Evolutionary conservation across 2,888 invertebrate genomes (phyloP).

Genomic region (Ophion costatus): DNA sequence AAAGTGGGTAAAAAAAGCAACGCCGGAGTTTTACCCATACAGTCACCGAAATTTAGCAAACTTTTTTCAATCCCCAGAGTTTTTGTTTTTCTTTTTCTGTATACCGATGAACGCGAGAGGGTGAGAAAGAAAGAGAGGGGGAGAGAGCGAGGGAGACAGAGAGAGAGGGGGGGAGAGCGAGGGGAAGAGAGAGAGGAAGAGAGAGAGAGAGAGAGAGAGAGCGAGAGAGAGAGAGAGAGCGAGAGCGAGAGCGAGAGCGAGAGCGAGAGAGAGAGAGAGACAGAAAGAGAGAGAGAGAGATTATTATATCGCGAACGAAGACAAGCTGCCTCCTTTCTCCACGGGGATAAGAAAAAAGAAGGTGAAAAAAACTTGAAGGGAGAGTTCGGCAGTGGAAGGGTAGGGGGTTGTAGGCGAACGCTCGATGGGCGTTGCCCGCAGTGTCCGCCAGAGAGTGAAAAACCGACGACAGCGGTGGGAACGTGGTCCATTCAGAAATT

Average conservation of each 20-base stretch:
- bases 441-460: constrained; percentile 64
- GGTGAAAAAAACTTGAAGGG: background rate
- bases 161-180: constrained; percentile 22
- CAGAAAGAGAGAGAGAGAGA: constrained; percentile 21
- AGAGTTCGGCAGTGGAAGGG: constrained; percentile 4
- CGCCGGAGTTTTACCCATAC: constrained; percentile 9
- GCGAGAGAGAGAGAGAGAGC: constrained; percentile 19
- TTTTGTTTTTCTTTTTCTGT: constrained; percentile 20
- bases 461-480: constrained; percentile 63
- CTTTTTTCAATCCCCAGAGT: constrained; percentile 37
- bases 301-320: constrained; percentile 55
- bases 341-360: constrained; percentile 9
- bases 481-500: constrained; percentile 67
- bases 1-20: constrained; percentile 26
- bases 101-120: background rate
- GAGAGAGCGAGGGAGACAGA: constrained; percentile 28
- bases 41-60: constrained; percentile 59
- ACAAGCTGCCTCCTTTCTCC: background rate
- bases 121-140: constrained; percentile 22
- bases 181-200: constrained; percentile 23
- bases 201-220: constrained; percentile 12
- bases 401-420: constrained; percentile 33
- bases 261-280: constrained; percentile 36
- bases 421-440: constrained; percentile 60
- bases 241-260: too few relatives aligned